Conservation (phyloP, 1,140 invertebrate genomes). For the Psix sp. region DNA sequence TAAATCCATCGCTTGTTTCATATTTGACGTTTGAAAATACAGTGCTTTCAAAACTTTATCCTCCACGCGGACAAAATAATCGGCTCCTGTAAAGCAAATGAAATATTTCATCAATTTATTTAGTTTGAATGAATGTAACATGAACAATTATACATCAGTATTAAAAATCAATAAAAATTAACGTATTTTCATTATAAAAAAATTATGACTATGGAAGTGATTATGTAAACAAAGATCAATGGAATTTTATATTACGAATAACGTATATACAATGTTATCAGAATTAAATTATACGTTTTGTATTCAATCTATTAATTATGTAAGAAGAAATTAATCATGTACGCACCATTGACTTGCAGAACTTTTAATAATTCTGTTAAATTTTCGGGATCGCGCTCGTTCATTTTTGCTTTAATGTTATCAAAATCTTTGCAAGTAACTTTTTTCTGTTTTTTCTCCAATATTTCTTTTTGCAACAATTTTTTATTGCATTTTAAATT, state of each 20-base stretch:
- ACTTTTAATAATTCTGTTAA: slow-evolving; percentile 3
- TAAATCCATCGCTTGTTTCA: background rate
- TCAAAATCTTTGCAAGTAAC: background rate
- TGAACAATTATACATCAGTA: too few relatives aligned
- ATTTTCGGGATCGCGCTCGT: background rate
- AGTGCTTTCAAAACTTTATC: background rate
- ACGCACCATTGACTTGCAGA: background rate
- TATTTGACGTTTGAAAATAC: background rate
- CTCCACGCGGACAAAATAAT: background rate
- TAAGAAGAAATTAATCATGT: slow-evolving; percentile 1
- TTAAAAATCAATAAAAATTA: too few relatives aligned
- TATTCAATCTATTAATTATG: background rate
- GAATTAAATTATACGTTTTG: too few relatives aligned
- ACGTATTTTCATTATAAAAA: too few relatives aligned
- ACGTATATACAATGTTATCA: too few relatives aligned
- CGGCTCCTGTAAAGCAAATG: background rate
- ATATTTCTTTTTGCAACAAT: background rate
- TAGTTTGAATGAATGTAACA: too few relatives aligned
- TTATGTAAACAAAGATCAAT: too few relatives aligned
- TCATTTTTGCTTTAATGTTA: slow-evolving; percentile 6
- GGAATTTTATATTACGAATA: too few relatives aligned
- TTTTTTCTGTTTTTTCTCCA: background rate
- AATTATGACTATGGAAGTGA: too few relatives aligned
- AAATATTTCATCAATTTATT: too few relatives aligned
- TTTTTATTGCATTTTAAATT: slow-evolving; percentile 13